A percentile compares a stretch with the other conserved stretches of the same genome.
These are phyloP conservation scores for Agelas oroides DNA, from an alignment of 37 sponge, comb jelly and placozoan genomes.

Conservation along the genomic window DNA sequence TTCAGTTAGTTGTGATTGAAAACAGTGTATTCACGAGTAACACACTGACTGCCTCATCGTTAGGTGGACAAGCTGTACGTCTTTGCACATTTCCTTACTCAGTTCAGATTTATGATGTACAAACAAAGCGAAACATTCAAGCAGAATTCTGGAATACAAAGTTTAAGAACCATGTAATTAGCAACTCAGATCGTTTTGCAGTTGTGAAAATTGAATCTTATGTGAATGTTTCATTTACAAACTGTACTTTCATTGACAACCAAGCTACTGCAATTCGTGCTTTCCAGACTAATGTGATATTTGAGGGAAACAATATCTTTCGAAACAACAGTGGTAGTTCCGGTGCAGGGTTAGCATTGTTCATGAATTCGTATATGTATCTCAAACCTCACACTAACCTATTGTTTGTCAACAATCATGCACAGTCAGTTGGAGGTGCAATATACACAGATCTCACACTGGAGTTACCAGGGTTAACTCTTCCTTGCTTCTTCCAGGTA, in stretches of 20 bases:
- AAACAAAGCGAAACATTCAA: too few relatives aligned
- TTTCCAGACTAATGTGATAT: not conserved
- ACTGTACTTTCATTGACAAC: conserved; percentile 3
- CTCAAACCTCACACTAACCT: not conserved
- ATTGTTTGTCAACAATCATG: conserved; percentile 5
- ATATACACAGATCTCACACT: not conserved
- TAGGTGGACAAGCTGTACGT: too few relatives aligned
- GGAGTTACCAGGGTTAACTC: too few relatives aligned
- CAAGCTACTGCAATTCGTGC: not conserved
- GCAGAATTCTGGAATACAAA: too few relatives aligned
- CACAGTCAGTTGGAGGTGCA: conserved; percentile 1
- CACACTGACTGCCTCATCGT: too few relatives aligned
- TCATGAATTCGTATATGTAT: not conserved
- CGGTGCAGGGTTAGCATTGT: not conserved
- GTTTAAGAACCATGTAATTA: too few relatives aligned
- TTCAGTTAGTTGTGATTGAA: too few relatives aligned
- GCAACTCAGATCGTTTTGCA: too few relatives aligned
- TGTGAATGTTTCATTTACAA: not conserved
- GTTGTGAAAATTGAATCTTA: not conserved
- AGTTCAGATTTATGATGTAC: too few relatives aligned
- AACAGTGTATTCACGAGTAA: too few relatives aligned
- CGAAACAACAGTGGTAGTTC: not conserved
- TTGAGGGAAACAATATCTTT: not conserved
- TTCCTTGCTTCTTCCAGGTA: too few relatives aligned
- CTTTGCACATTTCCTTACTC: too few relatives aligned